Conservation (phyloP, 2,797 vertebrate species). For the Corythornis leucogaster region DNA sequence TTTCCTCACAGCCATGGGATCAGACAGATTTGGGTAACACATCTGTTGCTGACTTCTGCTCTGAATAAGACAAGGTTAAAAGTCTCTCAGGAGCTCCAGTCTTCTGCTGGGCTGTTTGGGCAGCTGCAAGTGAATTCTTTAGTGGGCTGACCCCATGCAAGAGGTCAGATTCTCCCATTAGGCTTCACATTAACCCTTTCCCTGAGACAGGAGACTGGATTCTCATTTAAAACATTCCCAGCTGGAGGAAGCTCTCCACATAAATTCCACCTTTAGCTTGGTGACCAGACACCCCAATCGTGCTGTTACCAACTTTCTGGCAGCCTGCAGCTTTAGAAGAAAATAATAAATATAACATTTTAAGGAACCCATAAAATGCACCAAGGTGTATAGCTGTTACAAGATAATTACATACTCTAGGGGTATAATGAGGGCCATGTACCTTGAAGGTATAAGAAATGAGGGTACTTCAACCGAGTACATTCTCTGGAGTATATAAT, state of each 20-base stretch:
- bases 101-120: too few relatives aligned
- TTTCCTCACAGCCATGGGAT: too few relatives aligned
- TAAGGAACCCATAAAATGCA: slow-evolving; percentile 40
- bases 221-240: background rate
- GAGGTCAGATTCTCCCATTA: background rate
- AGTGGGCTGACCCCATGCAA: too few relatives aligned
- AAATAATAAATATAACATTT: slow-evolving; percentile 46
- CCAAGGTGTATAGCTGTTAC: slow-evolving; percentile 25
- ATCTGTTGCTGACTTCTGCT: too few relatives aligned
- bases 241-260: background rate
- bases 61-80: too few relatives aligned
- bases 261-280: background rate
- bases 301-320: background rate
- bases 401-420: slow-evolving; percentile 45
- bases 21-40: too few relatives aligned
- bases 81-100: too few relatives aligned
- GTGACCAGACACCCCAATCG: background rate
- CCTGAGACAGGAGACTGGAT: background rate
- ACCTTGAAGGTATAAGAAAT: slow-evolving; percentile 44
- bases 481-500: slow-evolving; percentile 21
- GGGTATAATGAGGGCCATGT: slow-evolving; percentile 16
- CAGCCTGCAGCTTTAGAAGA: slow-evolving; percentile 6
- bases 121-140: too few relatives aligned
- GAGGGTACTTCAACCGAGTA: background rate
- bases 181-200: background rate